Conservation (phyloP, 2,113 vertebrate species). For the Amblyornis subalaris region DNA sequence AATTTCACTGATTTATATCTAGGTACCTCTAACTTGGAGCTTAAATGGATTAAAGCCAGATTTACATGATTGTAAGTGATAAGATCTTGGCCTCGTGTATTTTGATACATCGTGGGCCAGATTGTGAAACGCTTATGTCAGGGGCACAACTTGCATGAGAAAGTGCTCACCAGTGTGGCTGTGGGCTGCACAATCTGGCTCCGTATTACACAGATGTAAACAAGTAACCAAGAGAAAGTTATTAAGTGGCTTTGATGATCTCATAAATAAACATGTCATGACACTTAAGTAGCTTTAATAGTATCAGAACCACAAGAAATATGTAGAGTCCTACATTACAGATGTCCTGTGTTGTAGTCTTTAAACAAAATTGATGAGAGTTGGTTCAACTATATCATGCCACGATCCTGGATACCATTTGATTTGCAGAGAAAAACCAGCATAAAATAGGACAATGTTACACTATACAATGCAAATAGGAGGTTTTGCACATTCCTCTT, state of each 20-base stretch:
- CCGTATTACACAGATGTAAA: slow-evolving; percentile 28
- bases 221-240: slow-evolving; percentile 51
- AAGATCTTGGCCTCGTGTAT: slow-evolving; percentile 33
- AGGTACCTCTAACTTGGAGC: neutral
- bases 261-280: slow-evolving; percentile 61
- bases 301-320: slow-evolving; percentile 55
- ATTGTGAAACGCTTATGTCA: slow-evolving; percentile 26
- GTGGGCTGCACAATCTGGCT: slow-evolving; percentile 42
- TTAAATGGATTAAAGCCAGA: slow-evolving; percentile 43
- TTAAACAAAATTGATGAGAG: slow-evolving; percentile 39
- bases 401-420: neutral
- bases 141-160: slow-evolving; percentile 26
- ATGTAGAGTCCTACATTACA: slow-evolving; percentile 7
- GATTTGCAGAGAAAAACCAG: slow-evolving; percentile 23
- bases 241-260: slow-evolving; percentile 56
- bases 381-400: slow-evolving; percentile 15
- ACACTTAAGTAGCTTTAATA: slow-evolving; percentile 53
- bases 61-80: slow-evolving; percentile 37
- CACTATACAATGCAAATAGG: neutral
- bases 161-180: neutral
- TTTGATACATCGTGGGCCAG: slow-evolving; percentile 45
- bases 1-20: slow-evolving; percentile 50
- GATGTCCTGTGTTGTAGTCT: slow-evolving; percentile 13
- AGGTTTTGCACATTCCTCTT: neutral
- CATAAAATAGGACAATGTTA: neutral